A percentile compares a stretch with the other conserved stretches of the same genome.
Conservation (phyloP, 2,797 vertebrate species). For the Odontamblyopus lacepedii region DNA sequence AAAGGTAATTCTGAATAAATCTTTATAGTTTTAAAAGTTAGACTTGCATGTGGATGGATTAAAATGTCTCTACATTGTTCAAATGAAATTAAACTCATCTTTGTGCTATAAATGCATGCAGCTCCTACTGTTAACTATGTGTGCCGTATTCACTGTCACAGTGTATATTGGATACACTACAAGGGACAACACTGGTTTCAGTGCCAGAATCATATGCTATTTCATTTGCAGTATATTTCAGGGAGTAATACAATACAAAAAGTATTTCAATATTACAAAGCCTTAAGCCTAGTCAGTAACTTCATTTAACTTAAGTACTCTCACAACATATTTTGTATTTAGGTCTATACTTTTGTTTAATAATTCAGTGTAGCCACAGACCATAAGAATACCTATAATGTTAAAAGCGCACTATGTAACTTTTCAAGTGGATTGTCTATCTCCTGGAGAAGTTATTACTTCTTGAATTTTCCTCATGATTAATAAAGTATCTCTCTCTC, state of each 20-base stretch:
- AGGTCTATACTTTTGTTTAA: background rate
- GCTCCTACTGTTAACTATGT: conserved; percentile 27
- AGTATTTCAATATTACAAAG: no score
- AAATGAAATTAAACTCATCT: conserved; percentile 3
- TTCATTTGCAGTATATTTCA: background rate
- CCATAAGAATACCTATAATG: background rate
- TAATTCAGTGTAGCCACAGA: background rate
- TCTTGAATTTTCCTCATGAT: no score
- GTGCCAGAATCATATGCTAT: background rate
- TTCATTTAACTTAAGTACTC: no score
- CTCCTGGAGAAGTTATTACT: no score
- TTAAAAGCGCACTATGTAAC: background rate
- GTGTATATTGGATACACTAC: conserved; percentile 36
- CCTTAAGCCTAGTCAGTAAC: no score
- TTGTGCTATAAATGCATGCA: conserved; percentile 37
- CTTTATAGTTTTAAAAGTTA: background rate
- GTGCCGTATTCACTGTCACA: conserved; percentile 28
- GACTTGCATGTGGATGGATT: conserved; percentile 28
- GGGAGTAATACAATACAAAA: background rate
- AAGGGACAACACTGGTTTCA: conserved; percentile 14
- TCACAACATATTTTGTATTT: no score
- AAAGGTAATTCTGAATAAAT: background rate
- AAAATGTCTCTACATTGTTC: conserved; percentile 28
- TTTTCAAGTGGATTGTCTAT: no score
- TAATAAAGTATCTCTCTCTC: no score